Evolutionary conservation across 2,888 invertebrate genomes (phyloP), one percentile per base, ranked within the genome.

Genomic region (Hymenopus coronatus): DNA sequence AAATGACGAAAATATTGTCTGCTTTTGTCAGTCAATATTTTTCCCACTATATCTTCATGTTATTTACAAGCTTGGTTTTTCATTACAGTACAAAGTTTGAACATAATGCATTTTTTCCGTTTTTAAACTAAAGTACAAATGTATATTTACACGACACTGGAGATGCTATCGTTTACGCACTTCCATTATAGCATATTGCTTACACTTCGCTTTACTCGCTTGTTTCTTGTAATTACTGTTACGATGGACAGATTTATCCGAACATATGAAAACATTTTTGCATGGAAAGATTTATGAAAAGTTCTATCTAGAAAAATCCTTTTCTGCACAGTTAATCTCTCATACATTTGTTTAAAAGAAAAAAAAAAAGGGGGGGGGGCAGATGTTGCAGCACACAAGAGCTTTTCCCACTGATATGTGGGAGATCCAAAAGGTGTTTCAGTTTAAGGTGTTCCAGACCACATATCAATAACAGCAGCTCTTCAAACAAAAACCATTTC

Each of bases 371-470:
- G 15, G 28, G 15, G 27, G 7, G 27, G 28, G 28, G 15, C 9
- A 30, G n/a, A 30, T 30, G 40, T 85, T 25, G 14, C 46, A 54
- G 33, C 81, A 87, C 28, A 87, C 25, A 20, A 28, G 28, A 27
- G 12, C n/a, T 27, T 8, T 27, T 82, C 0, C 82, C 30, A n/a
- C 82, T 88, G 85, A 88, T 87, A 87, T 87, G 88, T 83, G 83
- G 85, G 89, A 89, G 89, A 89, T 89, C 89, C 90, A 88, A 90
- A 88, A 88, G 88, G 27, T 85, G 87, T 84, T 87, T 8, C 7
- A 6, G 15, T 81, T 84, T 33, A 82, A 33, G 82, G 81, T 84
- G 84, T 84, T 84, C n/a, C 81, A 40, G 30, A 83, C 89, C 84
- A 84, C 54, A 88, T 82, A 88, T 40, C 83, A 89, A 81, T 4